Conservation (phyloP, 2,888 invertebrate genomes). For the Notodonta ziczac region DNA sequence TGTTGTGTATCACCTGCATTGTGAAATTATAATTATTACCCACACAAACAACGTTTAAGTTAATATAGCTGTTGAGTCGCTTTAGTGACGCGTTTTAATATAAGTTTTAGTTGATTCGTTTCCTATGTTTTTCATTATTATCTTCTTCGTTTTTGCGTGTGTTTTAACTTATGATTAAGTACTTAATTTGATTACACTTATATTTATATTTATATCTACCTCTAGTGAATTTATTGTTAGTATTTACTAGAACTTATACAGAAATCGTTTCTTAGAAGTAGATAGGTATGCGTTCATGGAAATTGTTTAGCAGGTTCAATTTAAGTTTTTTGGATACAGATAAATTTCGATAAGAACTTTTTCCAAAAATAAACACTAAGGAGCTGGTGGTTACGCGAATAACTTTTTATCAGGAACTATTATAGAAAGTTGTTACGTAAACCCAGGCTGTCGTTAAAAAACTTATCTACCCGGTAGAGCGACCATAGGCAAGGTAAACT, state of each 20-base stretch:
- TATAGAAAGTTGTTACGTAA: constrained; percentile 33
- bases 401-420: constrained; percentile 21
- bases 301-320: not conserved
- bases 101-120: not conserved
- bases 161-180: too few species aligned
- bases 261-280: too few species aligned
- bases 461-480: constrained; percentile 17
- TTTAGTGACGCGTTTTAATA: not conserved
- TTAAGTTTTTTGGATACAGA: not conserved
- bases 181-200: too few species aligned
- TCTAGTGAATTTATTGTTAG: too few species aligned
- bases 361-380: constrained; percentile 8
- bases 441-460: constrained; percentile 19
- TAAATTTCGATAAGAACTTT: not conserved
- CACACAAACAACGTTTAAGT: constrained; percentile 24
- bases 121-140: not conserved
- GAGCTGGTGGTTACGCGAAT: constrained; percentile 16
- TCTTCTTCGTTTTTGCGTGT: not conserved
- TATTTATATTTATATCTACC: too few species aligned
- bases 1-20: constrained; percentile 30
- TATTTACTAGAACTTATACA: too few species aligned
- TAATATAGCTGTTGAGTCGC: constrained; percentile 18
- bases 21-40: constrained; percentile 38
- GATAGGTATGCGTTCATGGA: too few species aligned
- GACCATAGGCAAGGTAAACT: constrained; percentile 23